A percentile compares a stretch with the other conserved stretches of the same genome.
Evolutionary conservation across 2,113 vertebrate genomes (phyloP).

Genomic region (Rhombomys opimus): DNA sequence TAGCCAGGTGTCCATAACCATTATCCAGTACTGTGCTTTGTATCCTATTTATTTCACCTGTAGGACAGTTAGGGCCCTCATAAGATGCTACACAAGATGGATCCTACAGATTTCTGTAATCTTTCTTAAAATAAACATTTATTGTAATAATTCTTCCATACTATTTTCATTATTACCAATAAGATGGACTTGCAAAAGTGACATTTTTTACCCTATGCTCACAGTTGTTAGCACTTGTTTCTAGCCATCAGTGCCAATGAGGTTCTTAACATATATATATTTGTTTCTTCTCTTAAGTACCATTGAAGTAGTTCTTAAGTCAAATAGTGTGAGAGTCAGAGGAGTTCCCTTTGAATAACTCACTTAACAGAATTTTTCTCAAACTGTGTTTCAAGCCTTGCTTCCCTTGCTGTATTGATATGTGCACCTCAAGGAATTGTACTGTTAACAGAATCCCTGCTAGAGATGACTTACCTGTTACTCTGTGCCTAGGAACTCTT

Average conservation of each 20-base stretch:
- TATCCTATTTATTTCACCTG: constrained; percentile 11
- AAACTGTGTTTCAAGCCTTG: not conserved
- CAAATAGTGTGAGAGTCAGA: not conserved
- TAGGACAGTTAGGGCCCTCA: constrained; percentile 22
- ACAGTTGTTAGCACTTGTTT: constrained; percentile 2
- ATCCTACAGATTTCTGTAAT: constrained; percentile 14
- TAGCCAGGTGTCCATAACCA: not conserved
- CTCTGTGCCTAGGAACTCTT: not conserved
- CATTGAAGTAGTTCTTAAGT: constrained; percentile 52
- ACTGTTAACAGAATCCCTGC: constrained; percentile 20
- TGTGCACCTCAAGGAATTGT: constrained; percentile 29
- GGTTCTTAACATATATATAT: constrained; percentile 52
- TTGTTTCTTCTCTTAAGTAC: constrained; percentile 45
- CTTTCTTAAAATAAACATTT: constrained; percentile 1
- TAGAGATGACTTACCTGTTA: not conserved
- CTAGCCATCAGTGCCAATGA: constrained; percentile 46
- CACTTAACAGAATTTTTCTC: constrained; percentile 55
- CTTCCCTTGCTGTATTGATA: constrained; percentile 16
- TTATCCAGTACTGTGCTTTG: not conserved
- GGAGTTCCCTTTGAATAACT: constrained; percentile 19
- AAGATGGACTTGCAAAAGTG: not conserved
- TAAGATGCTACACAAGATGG: not conserved
- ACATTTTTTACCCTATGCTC: not conserved
- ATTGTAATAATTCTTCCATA: not conserved
- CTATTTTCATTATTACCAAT: not conserved